Evolutionary conservation across 2,888 invertebrate genomes (phyloP).

Genomic region (Athripsodes cinereus): DNA sequence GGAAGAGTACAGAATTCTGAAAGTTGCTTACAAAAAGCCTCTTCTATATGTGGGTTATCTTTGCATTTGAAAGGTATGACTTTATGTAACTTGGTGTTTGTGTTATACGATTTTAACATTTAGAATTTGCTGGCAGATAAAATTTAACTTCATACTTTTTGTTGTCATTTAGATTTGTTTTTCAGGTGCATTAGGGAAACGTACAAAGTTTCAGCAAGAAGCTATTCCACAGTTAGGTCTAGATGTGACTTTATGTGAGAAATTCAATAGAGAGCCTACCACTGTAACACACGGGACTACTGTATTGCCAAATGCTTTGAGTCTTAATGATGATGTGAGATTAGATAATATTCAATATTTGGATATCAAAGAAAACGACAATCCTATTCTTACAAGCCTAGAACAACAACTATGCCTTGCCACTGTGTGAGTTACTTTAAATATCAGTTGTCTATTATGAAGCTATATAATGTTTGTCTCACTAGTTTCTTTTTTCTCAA

Average conservation of each 20-base stretch:
- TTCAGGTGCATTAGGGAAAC: conserved; percentile 76
- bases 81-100: no score
- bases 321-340: conserved; percentile 80
- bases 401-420: conserved; percentile 76
- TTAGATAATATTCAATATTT: conserved; percentile 71
- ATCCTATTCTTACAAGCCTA: conserved; percentile 54
- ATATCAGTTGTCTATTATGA: no score
- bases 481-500: no score
- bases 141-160: no score
- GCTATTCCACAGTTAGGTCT: conserved; percentile 78
- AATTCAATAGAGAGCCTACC: conserved; percentile 41
- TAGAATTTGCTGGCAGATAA: no score
- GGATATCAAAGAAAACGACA: conserved; percentile 48
- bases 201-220: conserved; percentile 83
- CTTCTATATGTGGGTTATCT: conserved; percentile 57
- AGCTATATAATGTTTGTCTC: no score
- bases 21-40: conserved; percentile 59
- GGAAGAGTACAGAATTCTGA: conserved; percentile 66
- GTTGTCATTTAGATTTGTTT: neutral
- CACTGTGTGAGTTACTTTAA: conserved; percentile 67
- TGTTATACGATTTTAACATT: no score
- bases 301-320: conserved; percentile 58
- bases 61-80: conserved; percentile 64
- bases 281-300: conserved; percentile 46
- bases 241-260: conserved; percentile 49